A percentile compares a stretch with the other conserved stretches of the same genome.
phyloP scores from a whole-genome alignment of 2,888 invertebrate genomes.

The Cotesia congregata region DNA sequence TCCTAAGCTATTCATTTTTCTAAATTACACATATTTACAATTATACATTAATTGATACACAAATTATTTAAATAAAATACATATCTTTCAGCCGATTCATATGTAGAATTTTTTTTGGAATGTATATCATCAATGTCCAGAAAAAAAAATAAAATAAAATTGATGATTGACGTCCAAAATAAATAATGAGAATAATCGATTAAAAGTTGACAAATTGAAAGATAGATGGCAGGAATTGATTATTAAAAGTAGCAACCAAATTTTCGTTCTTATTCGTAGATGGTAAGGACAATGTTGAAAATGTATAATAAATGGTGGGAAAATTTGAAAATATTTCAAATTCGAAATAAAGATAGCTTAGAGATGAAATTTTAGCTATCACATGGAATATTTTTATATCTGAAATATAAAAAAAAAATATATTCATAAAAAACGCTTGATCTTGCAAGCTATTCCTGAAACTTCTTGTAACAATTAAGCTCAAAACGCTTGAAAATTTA shows the following conservation, averaged over 20 bases:
- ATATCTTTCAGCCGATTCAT: background rate
- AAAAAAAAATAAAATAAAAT: background rate
- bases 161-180: background rate
- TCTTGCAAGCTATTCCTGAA: no score
- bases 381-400: no score
- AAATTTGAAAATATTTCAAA: no score
- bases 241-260: background rate
- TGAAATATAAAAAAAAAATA: no score
- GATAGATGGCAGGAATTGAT: background rate
- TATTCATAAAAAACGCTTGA: no score
- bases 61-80: background rate
- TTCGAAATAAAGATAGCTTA: no score
- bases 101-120: background rate
- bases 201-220: background rate
- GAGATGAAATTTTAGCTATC: no score
- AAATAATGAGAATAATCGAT: background rate
- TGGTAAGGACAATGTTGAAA: background rate
- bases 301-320: no score
- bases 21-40: slow-evolving; percentile 1
- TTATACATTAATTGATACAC: background rate
- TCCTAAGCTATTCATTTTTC: slow-evolving; percentile 78
- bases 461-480: no score
- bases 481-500: no score
- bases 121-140: background rate
- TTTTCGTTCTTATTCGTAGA: background rate